A percentile compares a stretch with the other conserved stretches of the same genome.
These are phyloP conservation scores for Mus musculus DNA, from an alignment of 2,113 vertebrate genomes.

Conservation along the genomic window DNA sequence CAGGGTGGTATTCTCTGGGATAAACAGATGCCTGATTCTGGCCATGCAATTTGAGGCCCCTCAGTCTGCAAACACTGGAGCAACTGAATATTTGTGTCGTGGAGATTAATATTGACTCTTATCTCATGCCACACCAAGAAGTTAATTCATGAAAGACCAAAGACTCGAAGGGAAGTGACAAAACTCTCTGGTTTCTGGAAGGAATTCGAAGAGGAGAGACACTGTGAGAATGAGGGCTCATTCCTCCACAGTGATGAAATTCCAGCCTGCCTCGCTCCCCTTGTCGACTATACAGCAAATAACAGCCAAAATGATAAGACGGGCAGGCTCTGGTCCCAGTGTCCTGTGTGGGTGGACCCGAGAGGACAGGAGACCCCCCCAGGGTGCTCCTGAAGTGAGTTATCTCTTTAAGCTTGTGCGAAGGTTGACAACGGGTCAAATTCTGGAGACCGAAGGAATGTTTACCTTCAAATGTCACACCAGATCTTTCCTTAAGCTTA, in stretches of 20 bases:
- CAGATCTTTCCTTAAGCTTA: neutral
- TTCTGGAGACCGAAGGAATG: neutral
- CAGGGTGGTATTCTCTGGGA: neutral
- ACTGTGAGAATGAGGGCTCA: too few relatives aligned
- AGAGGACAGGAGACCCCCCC: neutral
- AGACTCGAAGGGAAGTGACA: neutral
- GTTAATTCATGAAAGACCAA: neutral
- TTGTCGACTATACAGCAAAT: neutral
- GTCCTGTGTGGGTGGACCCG: too few relatives aligned
- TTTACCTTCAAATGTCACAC: conserved; percentile 31
- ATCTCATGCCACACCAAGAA: neutral
- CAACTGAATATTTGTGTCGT: neutral
- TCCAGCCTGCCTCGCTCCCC: neutral
- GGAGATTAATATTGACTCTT: neutral
- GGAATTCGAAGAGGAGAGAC: neutral
- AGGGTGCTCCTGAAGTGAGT: neutral
- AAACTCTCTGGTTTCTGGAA: neutral
- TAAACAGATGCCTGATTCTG: neutral
- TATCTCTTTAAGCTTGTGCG: neutral
- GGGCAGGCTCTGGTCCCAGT: neutral
- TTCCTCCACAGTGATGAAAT: neutral
- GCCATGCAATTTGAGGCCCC: neutral
- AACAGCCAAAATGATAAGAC: neutral
- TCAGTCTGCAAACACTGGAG: neutral
- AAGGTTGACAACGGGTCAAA: neutral